These are phyloP conservation scores for Helogale parvula DNA, from an alignment of 2,113 vertebrate species.

Conservation along the genomic window DNA sequence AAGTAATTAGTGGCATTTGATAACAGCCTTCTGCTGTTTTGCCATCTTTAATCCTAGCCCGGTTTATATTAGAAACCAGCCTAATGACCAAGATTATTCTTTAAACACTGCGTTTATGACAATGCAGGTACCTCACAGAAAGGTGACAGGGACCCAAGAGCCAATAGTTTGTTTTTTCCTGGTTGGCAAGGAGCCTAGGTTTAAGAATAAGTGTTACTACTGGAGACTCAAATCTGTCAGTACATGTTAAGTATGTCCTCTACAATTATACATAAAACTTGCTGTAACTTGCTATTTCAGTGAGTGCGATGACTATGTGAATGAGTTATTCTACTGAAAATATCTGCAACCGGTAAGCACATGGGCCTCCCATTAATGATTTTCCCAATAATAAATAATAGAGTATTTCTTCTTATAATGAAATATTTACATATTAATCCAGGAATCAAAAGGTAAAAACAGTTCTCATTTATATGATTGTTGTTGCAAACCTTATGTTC, in stretches of 20 bases:
- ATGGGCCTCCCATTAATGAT: background rate
- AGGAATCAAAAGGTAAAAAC: slow-evolving; percentile 47
- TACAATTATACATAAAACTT: slow-evolving; percentile 14
- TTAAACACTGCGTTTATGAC: background rate
- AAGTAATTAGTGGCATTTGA: background rate
- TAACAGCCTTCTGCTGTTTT: background rate
- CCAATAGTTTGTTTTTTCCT: background rate
- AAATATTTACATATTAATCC: background rate
- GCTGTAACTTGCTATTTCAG: slow-evolving; percentile 36
- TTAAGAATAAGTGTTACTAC: slow-evolving; percentile 33
- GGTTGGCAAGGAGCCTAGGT: background rate
- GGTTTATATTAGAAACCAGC: slow-evolving; percentile 28
- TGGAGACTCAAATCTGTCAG: slow-evolving; percentile 32
- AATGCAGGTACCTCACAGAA: background rate
- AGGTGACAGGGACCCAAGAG: background rate
- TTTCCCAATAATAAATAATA: slow-evolving; percentile 14
- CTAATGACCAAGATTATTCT: slow-evolving; percentile 17
- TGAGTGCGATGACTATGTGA: background rate
- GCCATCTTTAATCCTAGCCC: background rate
- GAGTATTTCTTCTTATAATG: background rate
- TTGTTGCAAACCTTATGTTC: background rate
- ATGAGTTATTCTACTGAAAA: background rate
- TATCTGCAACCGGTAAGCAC: background rate
- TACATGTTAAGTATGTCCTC: slow-evolving; percentile 41
- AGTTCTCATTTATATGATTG: background rate